phyloP scores from a whole-genome alignment of 2,888 invertebrate genomes.

The Ellobium chinense region DNA sequence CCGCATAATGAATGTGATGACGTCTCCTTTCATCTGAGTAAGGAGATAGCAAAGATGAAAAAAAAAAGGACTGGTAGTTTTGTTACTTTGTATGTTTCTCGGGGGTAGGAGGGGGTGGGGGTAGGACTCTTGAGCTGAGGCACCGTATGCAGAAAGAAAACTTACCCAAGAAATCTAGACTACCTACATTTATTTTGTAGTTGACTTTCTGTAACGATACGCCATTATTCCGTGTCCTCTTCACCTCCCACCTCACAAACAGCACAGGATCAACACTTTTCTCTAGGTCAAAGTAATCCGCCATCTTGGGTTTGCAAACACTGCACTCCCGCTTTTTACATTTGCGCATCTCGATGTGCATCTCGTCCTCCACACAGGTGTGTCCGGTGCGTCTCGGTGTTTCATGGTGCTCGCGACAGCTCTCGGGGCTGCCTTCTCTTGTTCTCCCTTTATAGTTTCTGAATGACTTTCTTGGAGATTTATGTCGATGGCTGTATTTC shows the following conservation, averaged over 20 bases:
- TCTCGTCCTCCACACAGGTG: neutral
- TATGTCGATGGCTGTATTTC: neutral
- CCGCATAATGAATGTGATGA: too few species aligned
- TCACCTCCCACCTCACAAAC: conserved; percentile 12
- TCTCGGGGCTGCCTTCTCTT: too few species aligned
- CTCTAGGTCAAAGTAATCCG: neutral
- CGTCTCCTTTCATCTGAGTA: too few species aligned
- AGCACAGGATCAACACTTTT: neutral
- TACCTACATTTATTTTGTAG: conserved; percentile 23
- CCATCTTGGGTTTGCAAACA: neutral
- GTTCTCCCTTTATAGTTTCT: too few species aligned
- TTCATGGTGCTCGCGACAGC: too few species aligned
- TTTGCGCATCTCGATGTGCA: conserved; percentile 6
- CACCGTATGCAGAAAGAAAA: too few species aligned
- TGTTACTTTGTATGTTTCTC: too few species aligned
- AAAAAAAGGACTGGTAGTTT: too few species aligned
- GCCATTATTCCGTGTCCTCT: neutral
- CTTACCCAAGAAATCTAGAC: too few species aligned
- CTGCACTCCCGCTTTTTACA: conserved; percentile 9
- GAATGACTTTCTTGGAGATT: neutral
- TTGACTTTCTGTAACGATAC: neutral
- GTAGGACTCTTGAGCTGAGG: too few species aligned
- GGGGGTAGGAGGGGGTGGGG: too few species aligned
- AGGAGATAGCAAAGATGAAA: too few species aligned
- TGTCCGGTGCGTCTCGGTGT: neutral